Evolutionary conservation across 2,797 vertebrate species (phyloP), one percentile per base, ranked within the genome.

Genomic region (Remorina albescens): DNA sequence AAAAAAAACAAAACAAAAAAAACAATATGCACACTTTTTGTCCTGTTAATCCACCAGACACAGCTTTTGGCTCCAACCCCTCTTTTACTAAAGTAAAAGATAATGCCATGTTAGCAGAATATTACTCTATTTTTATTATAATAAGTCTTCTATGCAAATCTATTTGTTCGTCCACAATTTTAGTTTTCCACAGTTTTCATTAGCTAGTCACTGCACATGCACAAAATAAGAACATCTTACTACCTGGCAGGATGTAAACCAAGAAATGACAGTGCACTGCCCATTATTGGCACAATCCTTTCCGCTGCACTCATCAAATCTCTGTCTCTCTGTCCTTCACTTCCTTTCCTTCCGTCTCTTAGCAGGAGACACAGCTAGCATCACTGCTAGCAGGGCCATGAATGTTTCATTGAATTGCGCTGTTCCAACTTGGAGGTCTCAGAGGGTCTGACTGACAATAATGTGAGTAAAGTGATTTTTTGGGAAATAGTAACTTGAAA

Each of bases 81-180:
- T 55, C 8, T 25, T n/a, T n/a, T 37, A 51, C 7, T 49, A 34
- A 46, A n/a, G 7, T 39, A 23, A n/a, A n/a, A n/a, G n/a, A n/a
- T n/a, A n/a, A 47, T 61, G 23, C 8, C n/a, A 55, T 55, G 6
- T 71, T 30, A 19, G n/a, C 47, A 25, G 26, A 50, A 56, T 47
- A 37, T 63, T 25, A 19, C 23, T 37, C 39, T 15, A 16, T 71
- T 2, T n/a, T n/a, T n/a, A n/a, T n/a, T n/a, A n/a, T n/a, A n/a
- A n/a, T n/a, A 12, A 39, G 53, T 47, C 30, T 37, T 39, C 41
- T 28, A 18, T 55, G 19, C 8, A 58, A 23, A 50, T 49, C 12
- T 18, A 57, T 18, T 26, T 2, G 5, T 32, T 51, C 18, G 34
- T 34, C 44, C 39, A 41, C 39, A 18, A 18, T 49, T 32, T 32